These are phyloP conservation scores for Spheniscus mendiculus DNA, from an alignment of 2,113 vertebrate genomes.

Conservation along the genomic window DNA sequence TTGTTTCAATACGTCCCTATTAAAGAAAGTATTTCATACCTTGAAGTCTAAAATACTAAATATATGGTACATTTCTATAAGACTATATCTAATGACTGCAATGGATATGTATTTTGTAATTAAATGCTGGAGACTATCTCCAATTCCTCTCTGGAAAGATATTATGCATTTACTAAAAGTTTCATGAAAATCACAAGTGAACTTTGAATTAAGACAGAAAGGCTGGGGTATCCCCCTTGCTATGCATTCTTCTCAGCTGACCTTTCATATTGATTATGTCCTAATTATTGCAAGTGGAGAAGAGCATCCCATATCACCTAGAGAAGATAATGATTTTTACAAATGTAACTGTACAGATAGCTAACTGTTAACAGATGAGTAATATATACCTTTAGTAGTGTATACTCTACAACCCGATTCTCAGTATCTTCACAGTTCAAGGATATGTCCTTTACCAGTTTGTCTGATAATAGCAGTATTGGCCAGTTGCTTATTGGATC, in stretches of 20 bases:
- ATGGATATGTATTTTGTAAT: neutral
- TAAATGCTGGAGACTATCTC: neutral
- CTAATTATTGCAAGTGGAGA: neutral
- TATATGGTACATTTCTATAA: neutral
- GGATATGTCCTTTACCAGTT: neutral
- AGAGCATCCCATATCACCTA: neutral
- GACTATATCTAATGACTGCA: neutral
- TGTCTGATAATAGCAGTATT: neutral
- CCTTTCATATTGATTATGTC: neutral
- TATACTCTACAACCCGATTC: neutral
- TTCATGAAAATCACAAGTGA: neutral
- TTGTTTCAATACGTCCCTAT: neutral
- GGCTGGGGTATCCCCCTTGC: neutral
- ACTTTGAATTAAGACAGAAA: neutral
- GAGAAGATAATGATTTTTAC: neutral
- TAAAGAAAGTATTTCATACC: neutral
- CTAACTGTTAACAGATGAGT: neutral
- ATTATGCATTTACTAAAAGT: neutral
- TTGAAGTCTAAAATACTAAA: constrained; percentile 11
- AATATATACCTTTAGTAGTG: neutral
- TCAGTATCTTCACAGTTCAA: neutral
- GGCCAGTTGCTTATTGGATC: neutral
- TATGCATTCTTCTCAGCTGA: neutral
- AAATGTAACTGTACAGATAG: neutral
- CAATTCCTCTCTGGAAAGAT: neutral